phyloP scores from a whole-genome alignment of 2,888 invertebrate genomes.

The Cinara cedri region DNA sequence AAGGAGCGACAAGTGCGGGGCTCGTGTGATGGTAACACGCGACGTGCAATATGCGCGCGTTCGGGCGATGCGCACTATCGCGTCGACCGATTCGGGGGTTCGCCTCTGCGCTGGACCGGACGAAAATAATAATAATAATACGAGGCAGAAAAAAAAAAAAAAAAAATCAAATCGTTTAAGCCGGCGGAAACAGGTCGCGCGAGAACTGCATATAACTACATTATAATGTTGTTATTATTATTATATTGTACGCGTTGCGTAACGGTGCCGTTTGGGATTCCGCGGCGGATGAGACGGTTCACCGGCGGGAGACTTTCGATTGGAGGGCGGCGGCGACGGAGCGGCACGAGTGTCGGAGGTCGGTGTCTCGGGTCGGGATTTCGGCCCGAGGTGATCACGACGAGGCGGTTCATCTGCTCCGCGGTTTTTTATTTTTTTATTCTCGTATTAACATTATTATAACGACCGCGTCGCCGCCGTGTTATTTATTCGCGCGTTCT shows the following conservation, averaged over 20 bases:
- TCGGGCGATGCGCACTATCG: no score
- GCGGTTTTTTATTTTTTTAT: conserved; percentile 11
- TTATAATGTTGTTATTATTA: no score
- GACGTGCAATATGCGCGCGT: no score
- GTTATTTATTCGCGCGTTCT: neutral
- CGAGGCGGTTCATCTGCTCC: neutral
- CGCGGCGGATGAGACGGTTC: neutral
- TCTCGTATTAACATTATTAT: neutral
- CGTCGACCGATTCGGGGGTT: no score
- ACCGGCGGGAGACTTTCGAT: neutral
- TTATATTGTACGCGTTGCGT: no score
- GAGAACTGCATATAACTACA: neutral
- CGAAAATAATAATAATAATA: neutral
- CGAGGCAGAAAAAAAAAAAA: no score
- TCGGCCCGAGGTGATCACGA: conserved; percentile 44
- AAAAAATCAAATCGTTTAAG: neutral
- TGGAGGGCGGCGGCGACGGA: neutral
- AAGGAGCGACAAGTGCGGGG: no score
- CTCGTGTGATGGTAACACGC: no score
- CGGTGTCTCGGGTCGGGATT: conserved; percentile 45
- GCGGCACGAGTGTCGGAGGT: conserved; percentile 43
- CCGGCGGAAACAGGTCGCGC: conserved; percentile 17
- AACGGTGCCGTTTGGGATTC: neutral
- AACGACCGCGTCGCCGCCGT: neutral
- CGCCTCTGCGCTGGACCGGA: neutral